A percentile compares a stretch with the other conserved stretches of the same genome.
Evolutionary conservation across 1,140 invertebrate species (phyloP).

Genomic region (Tachypleus tridentatus): DNA sequence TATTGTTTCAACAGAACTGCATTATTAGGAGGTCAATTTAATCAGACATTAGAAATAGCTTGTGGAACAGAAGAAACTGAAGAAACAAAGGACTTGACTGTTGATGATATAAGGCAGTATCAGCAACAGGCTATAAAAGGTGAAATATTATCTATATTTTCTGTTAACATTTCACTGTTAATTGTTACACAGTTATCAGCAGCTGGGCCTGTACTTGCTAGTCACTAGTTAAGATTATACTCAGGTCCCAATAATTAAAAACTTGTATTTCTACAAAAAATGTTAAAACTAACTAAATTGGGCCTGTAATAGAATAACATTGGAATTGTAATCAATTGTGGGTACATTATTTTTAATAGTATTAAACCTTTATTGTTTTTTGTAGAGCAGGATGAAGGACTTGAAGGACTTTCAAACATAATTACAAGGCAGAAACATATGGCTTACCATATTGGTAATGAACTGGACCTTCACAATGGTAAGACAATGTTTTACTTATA

Average conservation of each 20-base stretch:
- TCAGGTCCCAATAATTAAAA: too few relatives aligned
- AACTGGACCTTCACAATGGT: conserved; percentile 38
- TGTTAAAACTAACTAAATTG: too few relatives aligned
- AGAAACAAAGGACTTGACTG: conserved; percentile 26
- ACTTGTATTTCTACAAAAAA: too few relatives aligned
- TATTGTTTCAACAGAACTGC: not conserved
- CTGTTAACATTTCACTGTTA: too few relatives aligned
- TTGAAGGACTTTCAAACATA: conserved; percentile 33
- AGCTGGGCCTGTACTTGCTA: too few relatives aligned
- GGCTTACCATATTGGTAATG: conserved; percentile 37
- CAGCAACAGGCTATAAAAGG: conserved; percentile 28
- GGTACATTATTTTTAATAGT: too few relatives aligned
- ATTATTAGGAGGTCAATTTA: not conserved
- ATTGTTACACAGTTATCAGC: too few relatives aligned
- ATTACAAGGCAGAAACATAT: conserved; percentile 36
- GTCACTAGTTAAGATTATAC: too few relatives aligned
- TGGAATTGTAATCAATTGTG: too few relatives aligned
- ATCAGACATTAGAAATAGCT: not conserved
- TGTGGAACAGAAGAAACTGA: conserved; percentile 29
- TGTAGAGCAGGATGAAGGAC: conserved; percentile 32
- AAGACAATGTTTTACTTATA: not conserved
- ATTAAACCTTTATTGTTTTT: conserved; percentile 9
- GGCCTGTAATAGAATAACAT: too few relatives aligned
- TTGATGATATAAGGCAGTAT: conserved; percentile 29
- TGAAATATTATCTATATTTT: not conserved